Evolutionary conservation across 1,140 invertebrate species (phyloP).

Genomic region (Heliconius hewitsoni): DNA sequence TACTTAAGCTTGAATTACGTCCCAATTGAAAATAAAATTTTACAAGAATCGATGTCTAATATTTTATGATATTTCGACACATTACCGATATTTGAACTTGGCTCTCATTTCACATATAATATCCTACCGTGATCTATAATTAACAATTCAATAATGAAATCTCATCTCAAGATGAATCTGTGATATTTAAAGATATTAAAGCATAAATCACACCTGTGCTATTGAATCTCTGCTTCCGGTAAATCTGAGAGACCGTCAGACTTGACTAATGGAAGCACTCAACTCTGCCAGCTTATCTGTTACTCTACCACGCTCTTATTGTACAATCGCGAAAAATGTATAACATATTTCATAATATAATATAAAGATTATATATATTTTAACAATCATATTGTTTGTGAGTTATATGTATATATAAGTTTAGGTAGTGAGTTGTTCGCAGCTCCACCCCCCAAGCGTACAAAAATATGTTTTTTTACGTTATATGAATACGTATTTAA

Average conservation of each 20-base stretch:
- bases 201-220: constrained; percentile 13
- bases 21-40: no score
- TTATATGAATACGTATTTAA: no score
- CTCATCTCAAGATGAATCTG: not conserved
- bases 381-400: not conserved
- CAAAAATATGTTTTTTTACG: no score
- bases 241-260: constrained; percentile 19
- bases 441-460: no score
- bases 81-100: no score
- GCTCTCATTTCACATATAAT: no score
- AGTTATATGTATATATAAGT: no score
- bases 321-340: constrained; percentile 7
- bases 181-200: constrained; percentile 4
- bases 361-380: not conserved
- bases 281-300: constrained; percentile 29
- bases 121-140: no score
- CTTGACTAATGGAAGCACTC: constrained; percentile 34
- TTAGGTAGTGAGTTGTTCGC: not conserved
- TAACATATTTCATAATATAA: not conserved
- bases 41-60: no score
- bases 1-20: no score
- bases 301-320: constrained; percentile 13
- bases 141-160: not conserved
- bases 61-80: no score
- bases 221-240: constrained; percentile 15